A percentile compares a stretch with the other conserved stretches of the same genome.
Conservation (phyloP, 2,797 vertebrate species). For the Halcyon chelicuti region DNA sequence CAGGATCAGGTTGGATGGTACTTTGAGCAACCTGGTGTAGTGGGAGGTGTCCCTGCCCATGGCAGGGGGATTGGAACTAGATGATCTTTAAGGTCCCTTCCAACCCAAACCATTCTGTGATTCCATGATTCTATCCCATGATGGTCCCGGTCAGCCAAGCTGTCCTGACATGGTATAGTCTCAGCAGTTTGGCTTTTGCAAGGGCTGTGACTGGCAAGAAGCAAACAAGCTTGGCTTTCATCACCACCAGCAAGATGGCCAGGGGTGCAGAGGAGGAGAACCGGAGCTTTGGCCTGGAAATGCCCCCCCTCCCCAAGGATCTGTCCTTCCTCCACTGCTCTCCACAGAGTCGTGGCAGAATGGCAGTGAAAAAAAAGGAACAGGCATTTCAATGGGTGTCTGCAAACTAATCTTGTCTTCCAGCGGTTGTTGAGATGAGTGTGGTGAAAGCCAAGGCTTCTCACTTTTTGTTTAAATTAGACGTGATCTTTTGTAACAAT, state of each 20-base stretch:
- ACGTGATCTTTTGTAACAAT: rapidly evolving
- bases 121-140: too few relatives aligned
- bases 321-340: background rate
- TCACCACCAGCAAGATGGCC: rapidly evolving
- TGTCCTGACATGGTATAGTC: background rate
- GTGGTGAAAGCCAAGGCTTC: background rate
- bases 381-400: background rate
- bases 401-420: background rate
- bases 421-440: background rate
- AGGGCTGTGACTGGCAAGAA: background rate
- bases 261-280: background rate
- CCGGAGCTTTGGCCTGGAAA: background rate
- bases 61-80: too few relatives aligned
- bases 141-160: background rate
- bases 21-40: too few relatives aligned
- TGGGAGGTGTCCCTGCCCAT: too few relatives aligned
- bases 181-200: background rate
- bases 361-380: background rate
- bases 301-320: background rate
- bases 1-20: too few relatives aligned
- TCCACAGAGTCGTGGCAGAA: background rate
- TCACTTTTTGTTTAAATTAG: background rate
- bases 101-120: too few relatives aligned
- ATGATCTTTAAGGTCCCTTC: too few relatives aligned
- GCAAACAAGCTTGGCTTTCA: background rate